Base-by-base conservation (phyloP, 1,140 invertebrate species). In the Tetramorium simillimum region DNA sequence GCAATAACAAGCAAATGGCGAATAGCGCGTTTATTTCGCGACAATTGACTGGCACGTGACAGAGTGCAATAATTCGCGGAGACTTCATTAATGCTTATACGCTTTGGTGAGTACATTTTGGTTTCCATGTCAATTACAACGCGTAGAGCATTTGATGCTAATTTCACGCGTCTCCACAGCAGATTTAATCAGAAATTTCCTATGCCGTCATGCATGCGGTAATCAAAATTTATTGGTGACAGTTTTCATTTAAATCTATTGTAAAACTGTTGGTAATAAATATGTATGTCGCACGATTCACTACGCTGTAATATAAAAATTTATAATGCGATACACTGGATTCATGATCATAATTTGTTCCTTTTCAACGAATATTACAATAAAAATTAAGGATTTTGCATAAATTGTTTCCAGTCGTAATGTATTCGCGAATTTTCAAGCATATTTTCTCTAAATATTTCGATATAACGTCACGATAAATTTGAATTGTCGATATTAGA, bases 41-140 rank as follows among this genome's bases (percentile, higher is more conserved):
- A 80, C 85, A 87, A 89, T 89, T 87, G 88, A 90, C 40, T 73
- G 85, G 60, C 73, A 89, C 73, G 88, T 82, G 89, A 90, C 86
- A 88, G 73, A 90, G 56, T 78, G 51, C 70, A 86, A 88, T 90
- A 90, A 90, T 86, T 90, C 56, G 67, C 43, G 40, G 69, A 88
- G 70, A 90, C 89, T 90, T 90, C 81, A 82, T 90, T 90, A 90
- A 88, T 90, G 89, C 81, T 81, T 69, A 63, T 60, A 46, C 46
- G 70, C 49, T 56, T 65, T n/a, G 62, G 69, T 21, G 58, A 90
- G 81, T 88, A 90, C 77, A 86, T 90, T 90, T 90, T 88, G 89
- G 81, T 88, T 88, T 88, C 76, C 86, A 49, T 77, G 85, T 90
- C 89, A 91, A 88, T 91, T 90, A 91, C 75, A 53, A 49, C 49